Base-by-base conservation (phyloP, 2,113 vertebrate genomes). In the Brachionichthys hirsutus region DNA sequence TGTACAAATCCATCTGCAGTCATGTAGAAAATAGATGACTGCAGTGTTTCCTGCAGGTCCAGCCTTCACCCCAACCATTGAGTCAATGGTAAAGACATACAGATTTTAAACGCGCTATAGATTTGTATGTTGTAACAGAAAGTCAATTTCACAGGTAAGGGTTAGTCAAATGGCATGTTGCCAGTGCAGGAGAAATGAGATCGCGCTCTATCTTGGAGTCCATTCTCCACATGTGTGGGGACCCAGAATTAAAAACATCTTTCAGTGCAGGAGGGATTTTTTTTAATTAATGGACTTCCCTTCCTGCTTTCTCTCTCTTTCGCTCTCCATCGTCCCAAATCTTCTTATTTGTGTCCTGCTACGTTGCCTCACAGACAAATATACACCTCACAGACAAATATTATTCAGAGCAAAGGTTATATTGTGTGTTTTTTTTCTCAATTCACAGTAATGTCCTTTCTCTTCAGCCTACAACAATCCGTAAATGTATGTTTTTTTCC, bases 271-370 rank as follows among this genome's bases (percentile, higher is more conserved):
- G 36, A 51, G 30, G 63, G n/a, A n/a, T n/a, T n/a, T n/a, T n/a
- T n/a, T n/a, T n/a, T n/a, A n/a, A n/a, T 87, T 82, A 90, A 89
- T 90, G 82, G 88, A 80, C 70, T 84, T 86, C 22, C 78, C 61
- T 56, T 38, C 47, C 67, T 70, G 24, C 22, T 56, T 59, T 45
- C 44, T 60, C 47, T 50, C 22, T 42, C 7, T 51, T 13, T 49
- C 43, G 45, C 15, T 13, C 42, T 13, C 6, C 38, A 13, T 6
- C 4, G 12, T 18, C 22, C 36, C 45, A 47, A 51, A 52, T 58
- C 35, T 40, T 22, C 15, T 14, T 38, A 19, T 64, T 57, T 30
- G 30, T 38, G 11, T 48, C 14, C 43, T 50, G 24, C 40, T 51
- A 2, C 49, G 15, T 67, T 51, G 24, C 35, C 30, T 47, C 11